Percentiles rank a stretch among this genome's conserved stretches.
These are phyloP conservation scores for Brachyistius frenatus DNA, from an alignment of 2,113 vertebrate species.

Conservation along the genomic window DNA sequence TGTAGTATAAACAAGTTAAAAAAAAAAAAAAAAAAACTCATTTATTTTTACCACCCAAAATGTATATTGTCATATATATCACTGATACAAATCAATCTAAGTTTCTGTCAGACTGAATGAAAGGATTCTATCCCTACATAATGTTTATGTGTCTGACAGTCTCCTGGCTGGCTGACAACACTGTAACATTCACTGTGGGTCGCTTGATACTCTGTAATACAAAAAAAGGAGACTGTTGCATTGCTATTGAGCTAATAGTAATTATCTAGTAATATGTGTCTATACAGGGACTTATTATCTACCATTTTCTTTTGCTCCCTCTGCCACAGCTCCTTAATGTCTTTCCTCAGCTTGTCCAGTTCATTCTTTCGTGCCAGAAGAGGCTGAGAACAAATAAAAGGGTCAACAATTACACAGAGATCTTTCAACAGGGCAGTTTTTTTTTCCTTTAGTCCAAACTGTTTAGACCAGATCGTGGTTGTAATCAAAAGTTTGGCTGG, in stretches of 20 bases:
- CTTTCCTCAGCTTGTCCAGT: conserved; percentile 95
- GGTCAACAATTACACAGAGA: conserved; percentile 7
- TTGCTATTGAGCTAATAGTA: neutral
- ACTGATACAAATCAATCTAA: too few species aligned
- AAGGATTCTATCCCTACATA: neutral
- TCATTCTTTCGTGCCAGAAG: conserved; percentile 94
- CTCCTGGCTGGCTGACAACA: conserved; percentile 6
- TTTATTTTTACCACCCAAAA: too few species aligned
- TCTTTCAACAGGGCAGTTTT: neutral
- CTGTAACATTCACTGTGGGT: conserved; percentile 5
- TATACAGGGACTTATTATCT: conserved; percentile 10
- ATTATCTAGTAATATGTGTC: neutral
- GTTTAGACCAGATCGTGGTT: too few species aligned
- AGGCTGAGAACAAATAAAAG: conserved; percentile 82
- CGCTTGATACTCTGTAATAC: neutral
- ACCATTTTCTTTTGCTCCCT: conserved; percentile 97
- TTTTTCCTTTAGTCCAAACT: too few species aligned
- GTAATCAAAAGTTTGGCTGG: neutral
- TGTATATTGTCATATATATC: too few species aligned
- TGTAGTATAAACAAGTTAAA: neutral
- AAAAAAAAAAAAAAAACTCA: neutral
- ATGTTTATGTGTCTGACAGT: neutral
- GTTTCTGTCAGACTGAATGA: too few species aligned
- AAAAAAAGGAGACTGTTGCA: neutral
- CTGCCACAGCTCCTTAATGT: conserved; percentile 97